phyloP scores from a whole-genome alignment of 2,797 vertebrate genomes.

The Sciaenops ocellatus region DNA sequence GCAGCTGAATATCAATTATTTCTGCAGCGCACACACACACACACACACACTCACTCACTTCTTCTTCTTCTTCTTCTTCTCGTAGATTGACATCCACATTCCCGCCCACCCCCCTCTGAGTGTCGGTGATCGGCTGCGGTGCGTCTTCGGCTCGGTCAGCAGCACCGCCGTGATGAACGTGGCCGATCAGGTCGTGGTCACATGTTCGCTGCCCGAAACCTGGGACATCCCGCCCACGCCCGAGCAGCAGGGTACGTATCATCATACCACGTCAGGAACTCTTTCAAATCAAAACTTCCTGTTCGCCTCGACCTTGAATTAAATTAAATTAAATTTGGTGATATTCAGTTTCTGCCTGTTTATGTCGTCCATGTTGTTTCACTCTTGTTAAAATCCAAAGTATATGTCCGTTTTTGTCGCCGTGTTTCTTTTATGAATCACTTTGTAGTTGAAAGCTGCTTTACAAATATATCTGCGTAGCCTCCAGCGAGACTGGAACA shows the following conservation, averaged over 20 bases:
- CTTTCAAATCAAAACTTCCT: neutral
- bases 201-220: constrained; percentile 77
- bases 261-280: no score
- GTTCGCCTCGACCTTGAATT: neutral
- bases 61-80: neutral
- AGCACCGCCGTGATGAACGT: neutral
- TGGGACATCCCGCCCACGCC: constrained; percentile 85
- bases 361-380: no score
- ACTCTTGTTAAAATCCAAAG: no score
- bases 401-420: neutral
- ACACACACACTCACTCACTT: constrained; percentile 1
- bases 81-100: constrained; percentile 79
- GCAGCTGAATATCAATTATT: constrained; percentile 58
- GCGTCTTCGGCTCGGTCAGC: constrained; percentile 47
- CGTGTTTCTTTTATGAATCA: neutral
- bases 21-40: constrained; percentile 11
- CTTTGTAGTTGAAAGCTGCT: constrained; percentile 3
- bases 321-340: neutral
- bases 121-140: constrained; percentile 53
- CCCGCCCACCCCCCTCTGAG: constrained; percentile 72
- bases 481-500: neutral
- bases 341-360: neutral
- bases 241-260: constrained; percentile 86
- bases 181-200: constrained; percentile 30
- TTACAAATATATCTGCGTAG: no score